phyloP scores from a whole-genome alignment of 2,797 vertebrate species.

The Meda fulgida region DNA sequence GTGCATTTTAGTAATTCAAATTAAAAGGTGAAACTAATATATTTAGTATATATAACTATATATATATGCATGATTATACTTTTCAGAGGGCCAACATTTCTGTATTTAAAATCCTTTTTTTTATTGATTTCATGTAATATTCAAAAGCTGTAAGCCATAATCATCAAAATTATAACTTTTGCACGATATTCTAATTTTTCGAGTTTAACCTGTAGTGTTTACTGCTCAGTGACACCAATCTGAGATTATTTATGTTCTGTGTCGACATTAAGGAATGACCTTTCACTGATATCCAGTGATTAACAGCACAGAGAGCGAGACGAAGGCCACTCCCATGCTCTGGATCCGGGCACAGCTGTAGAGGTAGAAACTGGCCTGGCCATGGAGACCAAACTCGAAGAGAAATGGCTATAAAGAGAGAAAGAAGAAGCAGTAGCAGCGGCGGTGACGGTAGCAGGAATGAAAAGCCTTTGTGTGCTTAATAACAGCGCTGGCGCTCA shows the following conservation, averaged over 20 bases:
- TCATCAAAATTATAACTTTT: too few species aligned
- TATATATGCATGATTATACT: too few species aligned
- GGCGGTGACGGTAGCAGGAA: constrained; percentile 80
- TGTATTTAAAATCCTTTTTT: too few species aligned
- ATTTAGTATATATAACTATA: too few species aligned
- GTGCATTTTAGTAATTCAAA: too few species aligned
- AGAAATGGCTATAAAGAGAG: constrained; percentile 34
- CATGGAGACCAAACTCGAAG: constrained; percentile 32
- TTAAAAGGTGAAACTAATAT: too few species aligned
- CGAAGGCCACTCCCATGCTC: constrained; percentile 13
- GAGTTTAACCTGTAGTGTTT: background rate
- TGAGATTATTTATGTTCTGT: constrained; percentile 20
- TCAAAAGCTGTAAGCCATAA: too few species aligned
- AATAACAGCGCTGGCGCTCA: constrained; percentile 85
- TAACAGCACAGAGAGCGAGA: constrained; percentile 30
- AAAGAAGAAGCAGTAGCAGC: constrained; percentile 39
- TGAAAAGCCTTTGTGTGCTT: constrained; percentile 90
- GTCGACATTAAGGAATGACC: constrained; percentile 38
- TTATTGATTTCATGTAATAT: too few species aligned
- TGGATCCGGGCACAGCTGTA: constrained; percentile 32
- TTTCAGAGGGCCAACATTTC: too few species aligned
- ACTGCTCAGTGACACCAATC: constrained; percentile 11
- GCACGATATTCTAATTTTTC: too few species aligned
- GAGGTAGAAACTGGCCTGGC: constrained; percentile 13
- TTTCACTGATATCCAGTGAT: constrained; percentile 47